A percentile compares a stretch with the other conserved stretches of the same genome.
Conservation (phyloP, 2,888 invertebrate genomes). For the Hylaea fasciaria region DNA sequence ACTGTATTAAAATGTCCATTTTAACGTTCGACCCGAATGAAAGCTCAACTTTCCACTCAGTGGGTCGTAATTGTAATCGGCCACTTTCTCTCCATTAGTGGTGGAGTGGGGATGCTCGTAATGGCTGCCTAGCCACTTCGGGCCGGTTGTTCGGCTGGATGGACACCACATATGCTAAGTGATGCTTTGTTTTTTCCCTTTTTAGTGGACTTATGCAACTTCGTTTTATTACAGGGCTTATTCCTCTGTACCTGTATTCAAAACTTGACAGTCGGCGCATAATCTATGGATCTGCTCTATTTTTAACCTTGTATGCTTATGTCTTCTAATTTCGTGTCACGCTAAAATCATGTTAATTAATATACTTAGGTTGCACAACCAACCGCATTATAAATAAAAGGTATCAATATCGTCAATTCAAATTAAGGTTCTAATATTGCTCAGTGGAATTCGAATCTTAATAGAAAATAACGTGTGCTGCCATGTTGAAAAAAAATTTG, state of each 20-base stretch:
- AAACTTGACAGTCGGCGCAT: no score
- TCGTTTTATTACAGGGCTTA: background rate
- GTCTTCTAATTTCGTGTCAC: background rate
- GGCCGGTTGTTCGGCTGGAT: slow-evolving; percentile 42
- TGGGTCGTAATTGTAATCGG: slow-evolving; percentile 69
- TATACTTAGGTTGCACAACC: background rate
- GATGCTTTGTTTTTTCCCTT: background rate
- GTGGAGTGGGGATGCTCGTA: slow-evolving; percentile 48
- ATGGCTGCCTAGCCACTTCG: slow-evolving; percentile 47
- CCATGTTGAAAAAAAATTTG: no score
- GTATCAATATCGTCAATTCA: no score
- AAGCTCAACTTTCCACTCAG: slow-evolving; percentile 68
- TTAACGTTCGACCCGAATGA: slow-evolving; percentile 43
- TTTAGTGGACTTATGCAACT: no score
- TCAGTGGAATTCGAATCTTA: no score
- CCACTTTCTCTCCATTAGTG: slow-evolving; percentile 73
- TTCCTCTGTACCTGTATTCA: no score
- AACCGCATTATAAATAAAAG: no score
- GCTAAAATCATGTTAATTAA: background rate
- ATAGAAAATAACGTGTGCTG: no score
- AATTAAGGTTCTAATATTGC: no score
- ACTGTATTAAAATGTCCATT: slow-evolving; percentile 30
- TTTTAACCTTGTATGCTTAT: no score
- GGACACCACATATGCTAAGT: slow-evolving; percentile 35
- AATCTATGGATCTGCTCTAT: no score